phyloP scores from a whole-genome alignment of 2,113 vertebrate genomes.

The Epinephelus cyanopodus region DNA sequence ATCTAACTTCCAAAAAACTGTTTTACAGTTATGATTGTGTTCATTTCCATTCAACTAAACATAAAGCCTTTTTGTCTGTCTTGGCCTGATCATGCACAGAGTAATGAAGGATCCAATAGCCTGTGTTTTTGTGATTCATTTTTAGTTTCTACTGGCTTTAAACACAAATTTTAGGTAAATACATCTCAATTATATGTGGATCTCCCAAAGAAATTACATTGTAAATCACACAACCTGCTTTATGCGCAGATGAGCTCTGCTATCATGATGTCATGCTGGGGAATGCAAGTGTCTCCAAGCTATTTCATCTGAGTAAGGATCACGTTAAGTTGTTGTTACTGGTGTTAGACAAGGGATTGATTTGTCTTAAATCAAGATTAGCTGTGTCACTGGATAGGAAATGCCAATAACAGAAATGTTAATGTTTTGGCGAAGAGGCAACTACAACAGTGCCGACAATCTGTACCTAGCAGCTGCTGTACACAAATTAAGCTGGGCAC shows the following conservation, averaged over 20 bases:
- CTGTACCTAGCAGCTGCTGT: not conserved
- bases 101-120: not conserved
- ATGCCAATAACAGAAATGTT: conserved; percentile 30
- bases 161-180: not conserved
- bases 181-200: not conserved
- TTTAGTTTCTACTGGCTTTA: not conserved
- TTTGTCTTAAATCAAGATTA: conserved; percentile 42
- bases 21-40: not conserved
- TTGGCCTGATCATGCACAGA: not conserved
- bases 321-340: conserved; percentile 10
- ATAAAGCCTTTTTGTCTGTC: not conserved
- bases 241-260: not conserved
- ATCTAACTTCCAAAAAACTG: not conserved
- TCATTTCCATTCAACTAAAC: not conserved
- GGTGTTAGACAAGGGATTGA: conserved; percentile 37
- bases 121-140: not conserved
- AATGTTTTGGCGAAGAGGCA: conserved; percentile 37
- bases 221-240: not conserved
- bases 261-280: not conserved
- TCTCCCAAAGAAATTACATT: not conserved
- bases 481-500: conserved; percentile 30
- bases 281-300: not conserved
- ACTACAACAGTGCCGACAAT: conserved; percentile 7
- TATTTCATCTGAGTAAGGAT: conserved; percentile 7
- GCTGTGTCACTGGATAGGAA: conserved; percentile 35